phyloP scores from a whole-genome alignment of 2,888 invertebrate species.

The Alsophila aescularia region DNA sequence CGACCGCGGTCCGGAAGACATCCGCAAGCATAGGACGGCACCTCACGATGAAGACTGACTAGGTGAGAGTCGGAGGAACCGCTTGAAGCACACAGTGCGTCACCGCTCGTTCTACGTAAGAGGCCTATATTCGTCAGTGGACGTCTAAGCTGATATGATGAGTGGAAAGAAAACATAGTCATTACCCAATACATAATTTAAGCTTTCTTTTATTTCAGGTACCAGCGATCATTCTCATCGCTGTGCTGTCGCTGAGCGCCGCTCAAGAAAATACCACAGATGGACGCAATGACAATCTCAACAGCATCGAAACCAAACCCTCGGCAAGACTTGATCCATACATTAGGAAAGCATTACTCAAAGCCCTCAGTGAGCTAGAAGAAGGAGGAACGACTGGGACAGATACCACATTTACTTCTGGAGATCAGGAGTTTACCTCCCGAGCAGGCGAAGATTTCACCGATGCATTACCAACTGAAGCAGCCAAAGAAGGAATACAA shows the following conservation, averaged over 20 bases:
- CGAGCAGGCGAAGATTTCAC: constrained; percentile 66
- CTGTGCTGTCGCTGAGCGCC: constrained; percentile 53
- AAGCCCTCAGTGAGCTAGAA: constrained; percentile 91
- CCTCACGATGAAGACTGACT: too few relatives aligned
- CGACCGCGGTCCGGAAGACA: too few relatives aligned
- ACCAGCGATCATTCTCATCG: constrained; percentile 58
- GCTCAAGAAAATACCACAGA: constrained; percentile 65
- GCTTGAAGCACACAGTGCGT: too few relatives aligned
- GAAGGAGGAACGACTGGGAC: constrained; percentile 82
- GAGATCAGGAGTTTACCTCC: constrained; percentile 52
- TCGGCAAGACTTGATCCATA: constrained; percentile 89
- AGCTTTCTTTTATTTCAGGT: constrained; percentile 56
- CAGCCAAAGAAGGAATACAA: constrained; percentile 69
- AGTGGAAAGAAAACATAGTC: too few relatives aligned
- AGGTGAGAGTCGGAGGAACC: too few relatives aligned
- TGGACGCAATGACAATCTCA: constrained; percentile 63
- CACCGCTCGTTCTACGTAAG: too few relatives aligned
- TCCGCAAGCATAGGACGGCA: too few relatives aligned
- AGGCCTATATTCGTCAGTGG: too few relatives aligned
- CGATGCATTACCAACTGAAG: constrained; percentile 46
- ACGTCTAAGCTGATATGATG: too few relatives aligned
- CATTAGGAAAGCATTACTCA: constrained; percentile 89
- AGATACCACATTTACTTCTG: constrained; percentile 41
- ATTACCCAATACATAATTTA: too few relatives aligned
- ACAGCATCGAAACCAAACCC: constrained; percentile 75